A percentile compares a stretch with the other conserved stretches of the same genome.
Evolutionary conservation across 1,140 invertebrate species (phyloP).

Genomic region (Babylonia areolata): DNA sequence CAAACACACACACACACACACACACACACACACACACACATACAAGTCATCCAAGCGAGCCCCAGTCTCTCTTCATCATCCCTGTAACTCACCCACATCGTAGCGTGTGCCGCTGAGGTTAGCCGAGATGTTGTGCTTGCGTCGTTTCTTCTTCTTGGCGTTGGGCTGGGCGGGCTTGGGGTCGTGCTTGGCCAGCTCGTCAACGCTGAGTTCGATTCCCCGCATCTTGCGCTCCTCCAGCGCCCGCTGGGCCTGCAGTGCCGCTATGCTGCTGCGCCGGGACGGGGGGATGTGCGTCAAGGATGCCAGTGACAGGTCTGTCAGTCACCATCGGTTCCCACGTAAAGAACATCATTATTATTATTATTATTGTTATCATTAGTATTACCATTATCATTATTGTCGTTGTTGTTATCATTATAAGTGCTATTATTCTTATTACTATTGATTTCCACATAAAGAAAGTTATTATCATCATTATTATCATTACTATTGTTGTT

Average conservation of each 20-base stretch:
- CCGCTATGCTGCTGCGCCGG: conserved; percentile 40
- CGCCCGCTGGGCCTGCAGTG: conserved; percentile 34
- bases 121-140: conserved; percentile 68
- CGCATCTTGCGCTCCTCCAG: conserved; percentile 37
- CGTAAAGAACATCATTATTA: no score
- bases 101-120: conserved; percentile 75
- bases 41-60: neutral
- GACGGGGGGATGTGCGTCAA: conserved; percentile 45
- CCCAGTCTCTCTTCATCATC: no score
- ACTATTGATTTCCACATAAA: no score
- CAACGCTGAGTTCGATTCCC: neutral
- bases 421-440: neutral
- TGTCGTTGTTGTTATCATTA: neutral
- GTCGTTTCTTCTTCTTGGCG: conserved; percentile 60
- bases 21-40: no score
- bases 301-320: conserved; percentile 63
- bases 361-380: no score
- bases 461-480: conserved; percentile 23
- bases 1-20: no score
- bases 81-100: conserved; percentile 71
- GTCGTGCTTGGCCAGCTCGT: conserved; percentile 2
- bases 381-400: no score
- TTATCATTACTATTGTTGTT: conserved; percentile 28
- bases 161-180: neutral
- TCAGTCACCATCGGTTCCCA: no score